Conservation (phyloP, 2,113 vertebrate genomes). For the Notechis scutatus region DNA sequence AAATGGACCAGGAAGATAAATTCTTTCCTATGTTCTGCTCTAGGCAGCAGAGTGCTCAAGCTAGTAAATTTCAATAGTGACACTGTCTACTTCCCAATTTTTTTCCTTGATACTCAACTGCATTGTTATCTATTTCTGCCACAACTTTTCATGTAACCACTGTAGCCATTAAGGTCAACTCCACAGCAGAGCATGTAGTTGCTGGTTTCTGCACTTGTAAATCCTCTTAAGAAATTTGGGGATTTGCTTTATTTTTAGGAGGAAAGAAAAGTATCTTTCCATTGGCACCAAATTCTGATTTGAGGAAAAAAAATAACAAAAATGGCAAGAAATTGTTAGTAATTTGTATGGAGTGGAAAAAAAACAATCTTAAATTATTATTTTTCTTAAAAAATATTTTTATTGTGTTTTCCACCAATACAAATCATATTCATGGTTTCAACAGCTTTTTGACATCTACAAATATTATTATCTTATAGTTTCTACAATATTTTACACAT, state of each 20-base stretch:
- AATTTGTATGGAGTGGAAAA: not conserved
- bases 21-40: not conserved
- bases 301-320: not conserved
- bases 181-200: not conserved
- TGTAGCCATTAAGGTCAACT: not conserved
- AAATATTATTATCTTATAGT: no score
- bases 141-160: not conserved
- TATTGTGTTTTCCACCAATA: no score
- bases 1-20: not conserved
- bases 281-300: not conserved
- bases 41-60: not conserved
- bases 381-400: no score
- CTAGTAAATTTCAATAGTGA: not conserved
- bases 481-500: no score
- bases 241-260: not conserved
- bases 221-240: not conserved
- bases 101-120: not conserved
- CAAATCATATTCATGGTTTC: no score
- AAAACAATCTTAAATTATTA: no score
- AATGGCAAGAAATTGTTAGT: not conserved
- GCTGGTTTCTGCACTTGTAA: not conserved
- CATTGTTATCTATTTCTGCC: not conserved
- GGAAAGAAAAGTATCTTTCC: not conserved
- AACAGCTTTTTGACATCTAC: no score
- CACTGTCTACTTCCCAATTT: not conserved